Evolutionary conservation across 2,113 vertebrate genomes (phyloP).

Genomic region (Anseranas semipalmata): DNA sequence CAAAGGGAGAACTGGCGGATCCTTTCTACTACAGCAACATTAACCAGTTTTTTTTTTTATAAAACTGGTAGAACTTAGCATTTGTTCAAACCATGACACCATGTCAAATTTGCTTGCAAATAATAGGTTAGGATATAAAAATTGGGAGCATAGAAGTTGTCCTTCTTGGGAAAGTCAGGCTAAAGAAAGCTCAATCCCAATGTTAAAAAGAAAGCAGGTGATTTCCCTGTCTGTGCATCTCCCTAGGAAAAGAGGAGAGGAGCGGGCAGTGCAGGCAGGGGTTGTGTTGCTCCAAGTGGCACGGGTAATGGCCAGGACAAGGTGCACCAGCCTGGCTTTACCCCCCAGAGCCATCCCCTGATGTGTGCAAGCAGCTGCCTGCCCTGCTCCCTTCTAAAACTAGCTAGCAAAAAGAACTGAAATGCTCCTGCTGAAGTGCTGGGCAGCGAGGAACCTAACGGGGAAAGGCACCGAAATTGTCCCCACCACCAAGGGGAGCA

Average conservation of each 20-base stretch:
- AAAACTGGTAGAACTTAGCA: neutral
- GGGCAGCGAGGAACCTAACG: neutral
- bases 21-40: neutral
- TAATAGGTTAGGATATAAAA: neutral
- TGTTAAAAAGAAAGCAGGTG: neutral
- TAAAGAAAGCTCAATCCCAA: neutral
- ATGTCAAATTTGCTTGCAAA: neutral
- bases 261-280: neutral
- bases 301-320: neutral
- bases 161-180: neutral
- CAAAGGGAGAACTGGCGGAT: neutral
- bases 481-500: neutral
- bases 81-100: neutral
- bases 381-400: neutral
- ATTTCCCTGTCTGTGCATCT: neutral
- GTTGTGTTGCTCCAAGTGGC: neutral
- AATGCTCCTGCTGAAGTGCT: neutral
- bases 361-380: neutral
- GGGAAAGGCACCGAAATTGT: neutral
- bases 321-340: neutral
- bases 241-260: neutral
- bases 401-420: neutral
- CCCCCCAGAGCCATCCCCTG: neutral
- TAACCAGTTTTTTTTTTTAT: neutral
- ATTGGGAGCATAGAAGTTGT: fast-evolving